phyloP scores from a whole-genome alignment of 2,113 vertebrate genomes.

The Penelope pileata region DNA sequence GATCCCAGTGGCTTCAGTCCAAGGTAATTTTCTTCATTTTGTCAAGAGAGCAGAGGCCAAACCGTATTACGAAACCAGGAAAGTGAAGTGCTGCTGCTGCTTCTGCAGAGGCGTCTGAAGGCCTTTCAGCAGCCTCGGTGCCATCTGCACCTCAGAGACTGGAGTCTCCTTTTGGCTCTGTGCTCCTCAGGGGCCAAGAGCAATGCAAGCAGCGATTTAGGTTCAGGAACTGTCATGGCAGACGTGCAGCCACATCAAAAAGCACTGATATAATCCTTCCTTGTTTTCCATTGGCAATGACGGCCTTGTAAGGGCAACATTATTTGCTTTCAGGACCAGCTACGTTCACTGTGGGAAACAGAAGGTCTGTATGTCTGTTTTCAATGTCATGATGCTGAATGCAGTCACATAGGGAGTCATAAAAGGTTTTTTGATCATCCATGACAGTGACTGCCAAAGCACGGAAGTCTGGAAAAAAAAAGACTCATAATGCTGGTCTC shows the following conservation, averaged over 20 bases:
- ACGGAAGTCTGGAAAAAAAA: rapidly evolving
- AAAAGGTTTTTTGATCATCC: background rate
- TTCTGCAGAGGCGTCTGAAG: background rate
- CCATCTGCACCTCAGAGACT: background rate
- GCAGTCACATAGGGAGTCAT: background rate
- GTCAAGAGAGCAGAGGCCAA: background rate
- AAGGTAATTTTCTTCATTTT: background rate
- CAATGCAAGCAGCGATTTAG: background rate
- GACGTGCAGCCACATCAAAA: background rate
- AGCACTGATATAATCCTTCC: background rate
- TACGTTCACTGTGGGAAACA: background rate
- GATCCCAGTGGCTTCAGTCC: background rate
- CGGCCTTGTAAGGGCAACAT: background rate
- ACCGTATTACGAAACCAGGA: background rate
- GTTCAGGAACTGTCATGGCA: background rate
- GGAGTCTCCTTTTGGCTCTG: background rate
- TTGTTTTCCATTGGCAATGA: background rate
- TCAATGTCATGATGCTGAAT: background rate
- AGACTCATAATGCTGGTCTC: background rate
- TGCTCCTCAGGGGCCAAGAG: background rate
- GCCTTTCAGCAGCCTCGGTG: background rate
- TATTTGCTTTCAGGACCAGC: background rate
- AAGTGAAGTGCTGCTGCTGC: background rate
- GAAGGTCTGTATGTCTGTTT: background rate
- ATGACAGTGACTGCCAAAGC: background rate